Percentiles rank a stretch among this genome's conserved stretches.
Conservation (phyloP, 2,113 vertebrate species). For the Megaleporinus macrocephalus region DNA sequence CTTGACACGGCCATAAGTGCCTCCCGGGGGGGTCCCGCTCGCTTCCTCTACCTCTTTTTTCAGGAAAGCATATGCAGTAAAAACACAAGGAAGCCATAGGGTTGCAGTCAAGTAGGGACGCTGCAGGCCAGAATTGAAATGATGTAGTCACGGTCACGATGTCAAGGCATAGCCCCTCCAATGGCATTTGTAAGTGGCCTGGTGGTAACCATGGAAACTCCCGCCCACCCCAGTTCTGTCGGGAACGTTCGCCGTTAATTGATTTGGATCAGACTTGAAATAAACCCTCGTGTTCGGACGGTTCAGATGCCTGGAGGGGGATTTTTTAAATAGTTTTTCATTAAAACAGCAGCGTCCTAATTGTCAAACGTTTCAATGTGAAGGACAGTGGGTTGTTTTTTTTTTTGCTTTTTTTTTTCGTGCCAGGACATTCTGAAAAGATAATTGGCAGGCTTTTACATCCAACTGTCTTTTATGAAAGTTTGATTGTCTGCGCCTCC, state of each 20-base stretch:
- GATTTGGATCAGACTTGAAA: slow-evolving; percentile 34
- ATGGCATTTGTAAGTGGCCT: slow-evolving; percentile 34
- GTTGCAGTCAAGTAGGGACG: not conserved
- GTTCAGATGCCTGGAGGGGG: not conserved
- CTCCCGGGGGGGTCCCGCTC: not conserved
- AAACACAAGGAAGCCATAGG: slow-evolving; percentile 7
- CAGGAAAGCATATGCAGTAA: not conserved
- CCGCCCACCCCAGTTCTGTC: not conserved
- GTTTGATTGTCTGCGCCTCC: not conserved
- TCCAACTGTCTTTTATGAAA: not conserved
- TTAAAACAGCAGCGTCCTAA: slow-evolving; percentile 15
- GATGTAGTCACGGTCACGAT: slow-evolving; percentile 24
- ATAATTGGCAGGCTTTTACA: not conserved
- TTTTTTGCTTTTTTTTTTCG: too few species aligned
- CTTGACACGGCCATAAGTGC: not conserved
- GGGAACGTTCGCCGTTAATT: slow-evolving; percentile 14
- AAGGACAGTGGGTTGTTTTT: not conserved
- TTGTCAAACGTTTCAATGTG: not conserved
- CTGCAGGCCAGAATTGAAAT: not conserved
- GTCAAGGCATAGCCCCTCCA: slow-evolving; percentile 9
- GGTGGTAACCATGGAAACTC: slow-evolving; percentile 49
- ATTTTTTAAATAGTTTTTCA: slow-evolving; percentile 5
- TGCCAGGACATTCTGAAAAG: not conserved
- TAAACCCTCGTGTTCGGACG: slow-evolving; percentile 6
- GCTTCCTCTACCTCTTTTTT: not conserved